A percentile compares a stretch with the other conserved stretches of the same genome.
Conservation (phyloP, 2,888 invertebrate genomes). For the Orchesella flavescens region DNA sequence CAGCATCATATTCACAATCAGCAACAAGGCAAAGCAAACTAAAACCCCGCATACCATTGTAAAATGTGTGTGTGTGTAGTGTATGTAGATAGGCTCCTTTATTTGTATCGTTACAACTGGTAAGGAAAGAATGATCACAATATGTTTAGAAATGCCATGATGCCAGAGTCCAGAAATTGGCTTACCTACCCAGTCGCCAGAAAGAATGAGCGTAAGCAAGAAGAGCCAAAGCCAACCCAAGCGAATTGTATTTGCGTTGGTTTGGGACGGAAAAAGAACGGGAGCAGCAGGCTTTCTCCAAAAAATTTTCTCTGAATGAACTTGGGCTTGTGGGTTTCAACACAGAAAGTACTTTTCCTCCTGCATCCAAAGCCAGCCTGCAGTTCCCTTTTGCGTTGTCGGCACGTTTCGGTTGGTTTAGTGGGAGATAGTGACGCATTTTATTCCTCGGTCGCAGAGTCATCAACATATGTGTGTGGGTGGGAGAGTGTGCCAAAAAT, state of each 20-base stretch:
- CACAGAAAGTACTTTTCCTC: conserved; percentile 31
- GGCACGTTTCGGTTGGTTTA: conserved; percentile 41
- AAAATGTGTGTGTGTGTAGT: too few species aligned
- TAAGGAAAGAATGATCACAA: conserved; percentile 44
- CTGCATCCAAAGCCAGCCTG: conserved; percentile 40
- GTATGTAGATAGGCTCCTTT: not conserved
- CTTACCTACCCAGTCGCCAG: not conserved
- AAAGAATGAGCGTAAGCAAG: not conserved
- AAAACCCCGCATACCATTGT: too few species aligned
- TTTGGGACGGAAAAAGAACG: not conserved
- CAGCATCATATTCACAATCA: not conserved
- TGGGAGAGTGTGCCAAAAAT: conserved; percentile 62
- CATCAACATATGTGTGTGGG: conserved; percentile 68
- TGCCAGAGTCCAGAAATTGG: conserved; percentile 35
- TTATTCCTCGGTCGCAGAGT: conserved; percentile 39
- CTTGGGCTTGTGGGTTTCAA: conserved; percentile 31
- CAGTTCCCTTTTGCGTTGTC: conserved; percentile 32
- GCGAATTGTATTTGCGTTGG: not conserved
- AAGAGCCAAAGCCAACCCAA: not conserved
- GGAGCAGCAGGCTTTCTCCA: conserved; percentile 57
- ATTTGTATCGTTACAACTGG: not conserved
- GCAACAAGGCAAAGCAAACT: not conserved
- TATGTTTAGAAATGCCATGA: conserved; percentile 62
- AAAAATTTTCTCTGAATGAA: conserved; percentile 68
- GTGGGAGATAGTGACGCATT: conserved; percentile 63